Conservation (phyloP, 2,113 vertebrate genomes). For the Myotis davidii region DNA sequence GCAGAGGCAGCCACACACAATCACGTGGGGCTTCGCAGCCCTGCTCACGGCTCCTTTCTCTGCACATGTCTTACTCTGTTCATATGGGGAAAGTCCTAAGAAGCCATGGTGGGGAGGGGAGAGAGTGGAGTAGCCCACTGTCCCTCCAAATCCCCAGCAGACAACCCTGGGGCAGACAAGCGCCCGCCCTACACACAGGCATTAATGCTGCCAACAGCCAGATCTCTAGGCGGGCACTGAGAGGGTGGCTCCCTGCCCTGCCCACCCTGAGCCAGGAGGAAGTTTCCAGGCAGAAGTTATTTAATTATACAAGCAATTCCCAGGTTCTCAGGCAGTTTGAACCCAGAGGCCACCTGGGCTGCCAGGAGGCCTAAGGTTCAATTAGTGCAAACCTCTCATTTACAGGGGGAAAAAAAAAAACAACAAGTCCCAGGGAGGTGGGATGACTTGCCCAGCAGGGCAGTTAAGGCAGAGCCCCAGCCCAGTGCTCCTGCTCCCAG, state of each 20-base stretch:
- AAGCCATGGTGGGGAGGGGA: background rate
- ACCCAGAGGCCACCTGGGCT: background rate
- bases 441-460: no score
- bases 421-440: background rate
- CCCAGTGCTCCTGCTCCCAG: background rate
- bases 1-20: conserved; percentile 61
- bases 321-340: background rate
- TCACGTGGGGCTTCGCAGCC: conserved; percentile 76
- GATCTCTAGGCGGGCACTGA: background rate
- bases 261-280: background rate
- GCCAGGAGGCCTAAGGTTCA: background rate
- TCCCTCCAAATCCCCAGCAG: background rate
- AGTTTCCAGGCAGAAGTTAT: background rate
- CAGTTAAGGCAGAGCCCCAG: background rate
- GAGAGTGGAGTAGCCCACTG: conserved; percentile 45
- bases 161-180: accelerated
- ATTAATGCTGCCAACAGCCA: background rate
- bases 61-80: conserved; percentile 65
- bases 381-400: background rate
- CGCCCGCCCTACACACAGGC: background rate
- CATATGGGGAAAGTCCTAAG: conserved; percentile 22
- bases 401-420: background rate
- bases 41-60: conserved; percentile 72
- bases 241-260: background rate
- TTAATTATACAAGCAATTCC: conserved; percentile 33